These are phyloP conservation scores for Catocala sponsa DNA, from an alignment of 2,888 invertebrate genomes.

Conservation along the genomic window DNA sequence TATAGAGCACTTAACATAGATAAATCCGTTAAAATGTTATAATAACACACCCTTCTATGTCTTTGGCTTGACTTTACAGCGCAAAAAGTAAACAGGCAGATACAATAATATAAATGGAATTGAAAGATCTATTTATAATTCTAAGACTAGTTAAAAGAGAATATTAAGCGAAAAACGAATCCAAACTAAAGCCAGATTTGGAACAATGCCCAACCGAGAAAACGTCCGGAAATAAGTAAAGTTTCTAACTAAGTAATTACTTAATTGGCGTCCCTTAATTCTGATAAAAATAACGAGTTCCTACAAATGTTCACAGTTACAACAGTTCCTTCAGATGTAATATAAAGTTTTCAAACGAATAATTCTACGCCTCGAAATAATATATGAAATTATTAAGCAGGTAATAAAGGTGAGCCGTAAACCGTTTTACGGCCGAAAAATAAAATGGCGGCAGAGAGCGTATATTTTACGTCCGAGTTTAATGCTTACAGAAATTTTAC, in stretches of 20 bases:
- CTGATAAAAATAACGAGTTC: slow-evolving; percentile 4
- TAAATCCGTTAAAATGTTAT: too few species aligned
- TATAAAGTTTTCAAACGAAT: slow-evolving; percentile 26
- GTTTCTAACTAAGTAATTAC: slow-evolving; percentile 12
- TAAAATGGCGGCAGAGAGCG: slow-evolving; percentile 40
- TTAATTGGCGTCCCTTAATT: slow-evolving; percentile 7
- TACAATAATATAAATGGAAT: neutral
- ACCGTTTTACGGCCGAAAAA: slow-evolving; percentile 48
- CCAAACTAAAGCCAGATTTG: slow-evolving; percentile 9
- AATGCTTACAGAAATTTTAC: slow-evolving; percentile 32
- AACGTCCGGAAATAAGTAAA: slow-evolving; percentile 14
- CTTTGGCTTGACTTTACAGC: too few species aligned
- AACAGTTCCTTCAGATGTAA: slow-evolving; percentile 8
- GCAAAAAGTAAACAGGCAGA: too few species aligned
- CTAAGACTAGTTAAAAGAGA: slow-evolving; percentile 4
- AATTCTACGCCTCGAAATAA: slow-evolving; percentile 33
- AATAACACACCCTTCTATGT: too few species aligned
- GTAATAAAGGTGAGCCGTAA: slow-evolving; percentile 45
- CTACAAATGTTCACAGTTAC: slow-evolving; percentile 6
- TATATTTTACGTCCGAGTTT: slow-evolving; percentile 45
- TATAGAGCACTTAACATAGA: too few species aligned
- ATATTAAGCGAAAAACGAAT: slow-evolving; percentile 10
- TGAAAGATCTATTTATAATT: neutral
- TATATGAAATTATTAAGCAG: slow-evolving; percentile 51
- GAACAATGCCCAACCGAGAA: slow-evolving; percentile 10